Evolutionary conservation across 2,888 invertebrate species (phyloP), one percentile per base, ranked within the genome.

Genomic region (Pyrochroa serraticornis): DNA sequence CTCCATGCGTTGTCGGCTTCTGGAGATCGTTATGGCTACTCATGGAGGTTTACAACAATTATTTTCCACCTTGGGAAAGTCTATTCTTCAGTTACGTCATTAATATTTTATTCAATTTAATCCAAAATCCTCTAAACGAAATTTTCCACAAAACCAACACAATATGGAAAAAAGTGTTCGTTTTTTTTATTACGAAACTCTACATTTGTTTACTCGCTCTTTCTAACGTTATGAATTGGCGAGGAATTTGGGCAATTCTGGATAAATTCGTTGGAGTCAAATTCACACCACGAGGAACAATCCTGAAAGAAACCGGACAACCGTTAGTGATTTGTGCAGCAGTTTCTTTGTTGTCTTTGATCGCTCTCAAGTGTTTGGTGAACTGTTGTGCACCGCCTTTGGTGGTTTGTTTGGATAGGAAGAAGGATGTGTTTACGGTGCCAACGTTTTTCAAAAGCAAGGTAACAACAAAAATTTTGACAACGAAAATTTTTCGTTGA

Each of bases 351-450:
- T 55, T 12, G 66, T 32, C 68, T 9, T 66, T 80, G 1, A 60
- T 74, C 0, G 34, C 67, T 33, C 72, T 85, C 9, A 81, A 84
- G 5, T 80, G 82, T 0, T 71, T 84, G 0, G 77, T 82, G 46
- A 87, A 86, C 68, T 68, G 85, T 8, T 76, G 84, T 31, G 83
- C 85, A 0, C 75, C 84, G 0, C 88, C 88, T 0, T 83, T 84
- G 67, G 80, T 84, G 69, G 75, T 87, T 8, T 77, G 81, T 64
- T 80, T 85, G 0, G 89, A 89, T 65, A 81, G 80, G 6, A 83
- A 84, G 55, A 81, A 81, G 35, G 77, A 81, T 38, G 84, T 84
- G 1, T 88, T 87, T 68, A 75, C 80, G 42, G 86, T 87, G 71
- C 80, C 84, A 6, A 87, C 87, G 0, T 80, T 85, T 67, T 87